phyloP scores from a whole-genome alignment of 2,797 vertebrate species.

The Leuciscus waleckii region DNA sequence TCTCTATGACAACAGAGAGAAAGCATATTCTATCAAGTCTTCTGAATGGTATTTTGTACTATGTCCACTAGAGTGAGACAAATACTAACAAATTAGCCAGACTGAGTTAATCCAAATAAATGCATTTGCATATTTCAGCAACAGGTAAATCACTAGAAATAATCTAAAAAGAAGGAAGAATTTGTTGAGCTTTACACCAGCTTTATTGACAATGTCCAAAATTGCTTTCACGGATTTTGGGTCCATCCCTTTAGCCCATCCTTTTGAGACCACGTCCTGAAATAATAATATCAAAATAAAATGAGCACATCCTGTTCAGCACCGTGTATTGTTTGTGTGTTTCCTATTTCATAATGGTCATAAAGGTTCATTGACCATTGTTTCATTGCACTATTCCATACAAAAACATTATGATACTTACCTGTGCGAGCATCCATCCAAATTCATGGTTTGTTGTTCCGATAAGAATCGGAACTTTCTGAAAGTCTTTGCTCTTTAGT shows the following conservation, averaged over 20 bases:
- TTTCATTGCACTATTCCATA: not conserved
- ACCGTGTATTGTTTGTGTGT: not conserved
- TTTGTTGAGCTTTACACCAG: conserved; percentile 68
- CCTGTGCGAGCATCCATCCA: conserved; percentile 81
- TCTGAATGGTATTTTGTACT: not conserved
- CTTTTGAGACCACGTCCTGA: conserved; percentile 68
- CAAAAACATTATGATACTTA: conserved; percentile 51
- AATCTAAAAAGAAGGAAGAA: not conserved
- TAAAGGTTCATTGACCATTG: not conserved
- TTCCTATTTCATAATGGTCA: not conserved
- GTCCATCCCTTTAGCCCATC: conserved; percentile 76
- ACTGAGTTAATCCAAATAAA: not conserved
- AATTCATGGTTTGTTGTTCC: conserved; percentile 84
- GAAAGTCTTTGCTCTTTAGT: conserved; percentile 74
- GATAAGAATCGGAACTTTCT: conserved; percentile 78
- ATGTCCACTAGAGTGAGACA: conserved; percentile 53
- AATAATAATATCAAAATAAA: not conserved
- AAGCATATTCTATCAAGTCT: not conserved
- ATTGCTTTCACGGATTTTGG: conserved; percentile 65
- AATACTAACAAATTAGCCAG: not conserved
- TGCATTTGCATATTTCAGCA: not conserved
- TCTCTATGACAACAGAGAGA: conserved; percentile 57
- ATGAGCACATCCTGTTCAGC: not conserved
- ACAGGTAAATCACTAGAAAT: not conserved
- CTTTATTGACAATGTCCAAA: conserved; percentile 69